Percentiles rank a stretch among this genome's conserved stretches.
These are phyloP conservation scores for Hypanus sabinus DNA, from an alignment of 2,113 vertebrate species.

Conservation along the genomic window DNA sequence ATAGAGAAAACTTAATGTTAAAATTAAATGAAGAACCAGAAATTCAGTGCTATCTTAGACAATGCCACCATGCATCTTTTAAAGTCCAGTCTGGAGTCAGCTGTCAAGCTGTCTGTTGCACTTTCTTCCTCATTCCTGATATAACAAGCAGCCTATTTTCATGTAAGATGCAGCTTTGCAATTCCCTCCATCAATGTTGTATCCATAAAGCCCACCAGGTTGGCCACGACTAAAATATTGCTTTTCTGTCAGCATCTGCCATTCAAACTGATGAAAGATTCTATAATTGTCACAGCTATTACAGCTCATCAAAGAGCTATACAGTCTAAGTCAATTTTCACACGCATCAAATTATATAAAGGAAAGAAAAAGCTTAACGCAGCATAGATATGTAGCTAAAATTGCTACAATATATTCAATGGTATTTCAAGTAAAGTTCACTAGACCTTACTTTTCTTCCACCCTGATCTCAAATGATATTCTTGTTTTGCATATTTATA, in stretches of 20 bases:
- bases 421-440: background rate
- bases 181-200: background rate
- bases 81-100: background rate
- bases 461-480: background rate
- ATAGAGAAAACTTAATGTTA: background rate
- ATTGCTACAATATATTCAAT: slow-evolving; percentile 3
- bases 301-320: slow-evolving; percentile 38
- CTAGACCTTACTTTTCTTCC: background rate
- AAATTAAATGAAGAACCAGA: background rate
- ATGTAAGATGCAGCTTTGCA: background rate
- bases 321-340: slow-evolving; percentile 38
- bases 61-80: background rate
- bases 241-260: slow-evolving; percentile 39
- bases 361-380: slow-evolving; percentile 22
- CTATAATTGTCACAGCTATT: slow-evolving; percentile 39
- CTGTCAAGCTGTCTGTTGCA: slow-evolving; percentile 14
- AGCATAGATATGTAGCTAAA: slow-evolving; percentile 28
- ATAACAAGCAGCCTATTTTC: background rate
- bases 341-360: slow-evolving; percentile 38
- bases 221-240: slow-evolving; percentile 31
- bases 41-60: background rate
- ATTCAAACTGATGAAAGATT: slow-evolving; percentile 37
- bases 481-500: background rate
- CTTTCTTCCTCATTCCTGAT: background rate
- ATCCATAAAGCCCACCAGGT: slow-evolving; percentile 6